These are phyloP conservation scores for Pocota personata DNA, from an alignment of 2,888 invertebrate species.

Conservation along the genomic window DNA sequence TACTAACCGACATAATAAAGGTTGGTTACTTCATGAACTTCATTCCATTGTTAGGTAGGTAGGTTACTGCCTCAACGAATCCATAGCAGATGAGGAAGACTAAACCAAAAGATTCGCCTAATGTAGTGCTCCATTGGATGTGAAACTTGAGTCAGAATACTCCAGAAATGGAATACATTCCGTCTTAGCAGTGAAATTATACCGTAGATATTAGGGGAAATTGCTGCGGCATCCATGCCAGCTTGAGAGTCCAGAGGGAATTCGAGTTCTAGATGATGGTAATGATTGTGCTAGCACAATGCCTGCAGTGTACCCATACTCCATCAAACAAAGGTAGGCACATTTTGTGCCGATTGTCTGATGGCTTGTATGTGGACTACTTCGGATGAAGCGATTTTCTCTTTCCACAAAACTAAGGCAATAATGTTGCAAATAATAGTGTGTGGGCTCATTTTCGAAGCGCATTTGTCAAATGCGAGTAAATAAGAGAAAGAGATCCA, in stretches of 20 bases:
- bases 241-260: constrained; percentile 4
- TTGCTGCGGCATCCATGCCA: constrained; percentile 21
- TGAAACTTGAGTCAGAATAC: constrained; percentile 8
- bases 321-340: constrained; percentile 31
- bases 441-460: constrained; percentile 43
- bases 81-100: constrained; percentile 7
- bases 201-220: constrained; percentile 39
- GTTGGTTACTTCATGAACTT: constrained; percentile 33
- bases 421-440: constrained; percentile 9
- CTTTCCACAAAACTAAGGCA: constrained; percentile 19
- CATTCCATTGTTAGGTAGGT: constrained; percentile 19
- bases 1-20: constrained; percentile 49
- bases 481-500: background rate
- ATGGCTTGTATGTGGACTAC: constrained; percentile 15
- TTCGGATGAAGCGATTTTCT: constrained; percentile 38
- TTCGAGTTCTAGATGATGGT: constrained; percentile 40
- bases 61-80: constrained; percentile 37
- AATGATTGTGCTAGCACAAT: constrained; percentile 34
- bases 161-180: constrained; percentile 43
- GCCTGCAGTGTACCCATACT: constrained; percentile 20
- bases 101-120: constrained; percentile 7
- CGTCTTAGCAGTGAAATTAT: constrained; percentile 65
- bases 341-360: constrained; percentile 7
- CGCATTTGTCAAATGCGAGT: constrained; percentile 23
- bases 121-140: background rate